phyloP scores from a whole-genome alignment of 92 coral and sea anemone genomes.

The Scolanthus callimorphus region DNA sequence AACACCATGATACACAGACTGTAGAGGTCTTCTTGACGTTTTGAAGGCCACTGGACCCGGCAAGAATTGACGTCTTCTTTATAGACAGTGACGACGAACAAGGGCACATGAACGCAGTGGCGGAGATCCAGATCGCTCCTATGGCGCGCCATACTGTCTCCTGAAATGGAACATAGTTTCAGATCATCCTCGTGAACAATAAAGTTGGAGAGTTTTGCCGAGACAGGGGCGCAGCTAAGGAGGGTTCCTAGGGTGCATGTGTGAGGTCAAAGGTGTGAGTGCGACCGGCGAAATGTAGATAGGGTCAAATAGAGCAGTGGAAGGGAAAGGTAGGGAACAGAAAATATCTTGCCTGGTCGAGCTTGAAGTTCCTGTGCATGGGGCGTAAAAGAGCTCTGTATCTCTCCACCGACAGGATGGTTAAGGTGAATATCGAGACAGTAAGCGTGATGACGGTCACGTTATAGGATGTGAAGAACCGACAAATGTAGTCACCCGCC shows the following conservation, averaged over 20 bases:
- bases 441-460: slow-evolving; percentile 58
- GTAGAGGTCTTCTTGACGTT: slow-evolving; percentile 34
- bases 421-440: slow-evolving; percentile 59
- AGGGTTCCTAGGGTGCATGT: too few species aligned
- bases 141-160: slow-evolving; percentile 54
- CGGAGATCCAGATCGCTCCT: slow-evolving; percentile 38
- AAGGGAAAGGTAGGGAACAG: too few species aligned
- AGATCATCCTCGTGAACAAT: too few species aligned
- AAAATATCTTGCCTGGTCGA: too few species aligned
- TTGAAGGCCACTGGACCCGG: slow-evolving; percentile 42
- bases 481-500: slow-evolving; percentile 23
- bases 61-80: slow-evolving; percentile 13
- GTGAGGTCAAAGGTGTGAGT: too few species aligned
- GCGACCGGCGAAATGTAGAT: too few species aligned
- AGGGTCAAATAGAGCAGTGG: too few species aligned
- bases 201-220: too few species aligned
- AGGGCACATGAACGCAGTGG: slow-evolving; percentile 52
- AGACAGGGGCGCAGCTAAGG: too few species aligned
- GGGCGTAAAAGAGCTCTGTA: slow-evolving; percentile 68
- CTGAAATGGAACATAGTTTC: too few species aligned
- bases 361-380: slow-evolving; percentile 29
- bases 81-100: slow-evolving; percentile 31
- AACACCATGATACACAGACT: slow-evolving; percentile 40
- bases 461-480: slow-evolving; percentile 57
- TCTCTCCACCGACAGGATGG: slow-evolving; percentile 66